phyloP scores from a whole-genome alignment of 2,797 vertebrate species.

The Rhinogobio ventralis region DNA sequence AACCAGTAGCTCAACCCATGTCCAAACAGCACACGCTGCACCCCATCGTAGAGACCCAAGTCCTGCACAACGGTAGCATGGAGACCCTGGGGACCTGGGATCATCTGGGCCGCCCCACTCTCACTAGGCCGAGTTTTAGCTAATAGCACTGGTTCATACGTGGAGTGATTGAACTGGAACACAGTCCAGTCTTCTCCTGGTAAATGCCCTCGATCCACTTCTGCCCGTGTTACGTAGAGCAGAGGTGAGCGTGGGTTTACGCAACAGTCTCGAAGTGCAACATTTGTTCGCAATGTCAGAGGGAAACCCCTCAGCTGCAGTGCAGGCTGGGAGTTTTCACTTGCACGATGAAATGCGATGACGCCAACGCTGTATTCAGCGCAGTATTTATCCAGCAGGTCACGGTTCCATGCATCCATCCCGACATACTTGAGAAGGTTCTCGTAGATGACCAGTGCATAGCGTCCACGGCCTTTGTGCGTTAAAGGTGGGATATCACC shows the following conservation, averaged over 20 bases:
- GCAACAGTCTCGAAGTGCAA: constrained; percentile 89
- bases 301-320: constrained; percentile 88
- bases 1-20: constrained; percentile 96
- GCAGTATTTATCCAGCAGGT: constrained; percentile 96
- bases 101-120: constrained; percentile 63
- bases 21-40: constrained; percentile 93
- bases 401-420: constrained; percentile 94
- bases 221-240: constrained; percentile 88
- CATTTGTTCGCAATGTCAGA: constrained; percentile 87
- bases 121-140: constrained; percentile 79
- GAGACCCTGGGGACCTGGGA: constrained; percentile 66
- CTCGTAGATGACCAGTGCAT: constrained; percentile 92
- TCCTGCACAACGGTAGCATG: constrained; percentile 92
- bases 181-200: constrained; percentile 95
- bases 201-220: constrained; percentile 86
- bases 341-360: constrained; percentile 95
- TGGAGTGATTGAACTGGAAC: constrained; percentile 94
- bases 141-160: constrained; percentile 91
- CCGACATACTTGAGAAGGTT: constrained; percentile 94
- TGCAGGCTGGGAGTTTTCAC: constrained; percentile 88
- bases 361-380: constrained; percentile 95
- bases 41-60: constrained; percentile 91
- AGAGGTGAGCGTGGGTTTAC: constrained; percentile 90
- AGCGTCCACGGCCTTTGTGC: constrained; percentile 89
- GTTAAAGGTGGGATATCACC: constrained; percentile 94